These are phyloP conservation scores for Protaetia brevitarsis DNA, from an alignment of 1,140 invertebrate species.

Conservation along the genomic window DNA sequence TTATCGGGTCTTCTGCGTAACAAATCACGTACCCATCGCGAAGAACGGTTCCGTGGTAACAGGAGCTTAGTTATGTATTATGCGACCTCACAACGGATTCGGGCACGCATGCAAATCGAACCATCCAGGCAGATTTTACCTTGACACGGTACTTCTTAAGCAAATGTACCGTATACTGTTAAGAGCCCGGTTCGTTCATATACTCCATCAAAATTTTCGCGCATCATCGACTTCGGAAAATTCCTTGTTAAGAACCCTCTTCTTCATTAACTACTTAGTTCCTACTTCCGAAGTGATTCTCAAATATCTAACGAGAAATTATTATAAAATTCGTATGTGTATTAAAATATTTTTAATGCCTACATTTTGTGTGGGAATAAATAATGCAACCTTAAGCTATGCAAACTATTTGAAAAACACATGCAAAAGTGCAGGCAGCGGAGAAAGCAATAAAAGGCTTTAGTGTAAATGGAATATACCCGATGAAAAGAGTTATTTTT, in stretches of 20 bases:
- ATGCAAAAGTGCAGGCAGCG: too few species aligned
- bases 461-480: too few species aligned
- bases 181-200: slow-evolving; percentile 9
- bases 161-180: slow-evolving; percentile 12
- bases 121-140: not conserved
- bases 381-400: too few species aligned
- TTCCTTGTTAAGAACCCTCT: slow-evolving; percentile 7
- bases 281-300: too few species aligned
- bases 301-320: too few species aligned
- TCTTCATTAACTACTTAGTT: slow-evolving; percentile 11
- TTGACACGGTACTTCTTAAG: slow-evolving; percentile 20
- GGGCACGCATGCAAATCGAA: slow-evolving; percentile 22
- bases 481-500: too few species aligned
- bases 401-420: too few species aligned
- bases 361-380: too few species aligned
- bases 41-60: not conserved
- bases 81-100: slow-evolving; percentile 1
- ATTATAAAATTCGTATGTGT: not conserved
- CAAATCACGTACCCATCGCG: not conserved
- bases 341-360: too few species aligned
- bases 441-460: too few species aligned
- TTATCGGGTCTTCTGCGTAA: not conserved
- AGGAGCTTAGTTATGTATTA: not conserved
- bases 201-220: slow-evolving; percentile 2
- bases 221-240: slow-evolving; percentile 3